Percentiles rank a stretch among this genome's conserved stretches.
These are phyloP conservation scores for Elachura formosa DNA, from an alignment of 2,113 vertebrate genomes.

Conservation along the genomic window DNA sequence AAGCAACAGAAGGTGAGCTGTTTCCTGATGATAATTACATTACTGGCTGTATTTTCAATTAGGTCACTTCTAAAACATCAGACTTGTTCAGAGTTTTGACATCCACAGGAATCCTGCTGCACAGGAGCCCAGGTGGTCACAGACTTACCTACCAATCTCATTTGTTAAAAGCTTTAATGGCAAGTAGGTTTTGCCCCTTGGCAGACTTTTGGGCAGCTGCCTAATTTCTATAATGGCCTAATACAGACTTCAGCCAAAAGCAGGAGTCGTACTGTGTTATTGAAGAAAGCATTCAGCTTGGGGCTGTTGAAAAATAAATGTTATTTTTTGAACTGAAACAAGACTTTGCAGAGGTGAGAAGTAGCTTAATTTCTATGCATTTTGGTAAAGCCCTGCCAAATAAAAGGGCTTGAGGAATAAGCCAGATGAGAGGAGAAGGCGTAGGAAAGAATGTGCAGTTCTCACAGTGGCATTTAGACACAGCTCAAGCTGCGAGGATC, in stretches of 20 bases:
- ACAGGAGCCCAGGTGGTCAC: background rate
- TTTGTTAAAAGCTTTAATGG: background rate
- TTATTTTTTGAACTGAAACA: background rate
- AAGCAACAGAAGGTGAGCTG: conserved; percentile 25
- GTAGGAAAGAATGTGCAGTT: background rate
- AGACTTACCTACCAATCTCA: background rate
- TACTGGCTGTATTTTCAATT: background rate
- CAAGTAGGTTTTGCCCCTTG: background rate
- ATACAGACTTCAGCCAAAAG: background rate
- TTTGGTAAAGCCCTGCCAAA: background rate
- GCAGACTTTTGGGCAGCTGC: conserved; percentile 1
- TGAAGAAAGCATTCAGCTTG: background rate
- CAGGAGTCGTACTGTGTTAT: background rate
- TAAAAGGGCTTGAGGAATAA: background rate
- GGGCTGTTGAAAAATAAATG: background rate
- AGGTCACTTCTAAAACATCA: background rate
- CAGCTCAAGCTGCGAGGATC: background rate
- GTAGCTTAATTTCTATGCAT: background rate
- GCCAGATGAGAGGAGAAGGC: background rate
- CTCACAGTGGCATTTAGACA: background rate
- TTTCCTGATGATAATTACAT: conserved; percentile 18
- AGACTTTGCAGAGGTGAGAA: background rate
- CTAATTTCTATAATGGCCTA: background rate
- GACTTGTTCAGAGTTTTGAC: background rate
- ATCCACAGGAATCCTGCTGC: background rate